phyloP scores from a whole-genome alignment of 2,797 vertebrate genomes.

The Pangasius djambal region DNA sequence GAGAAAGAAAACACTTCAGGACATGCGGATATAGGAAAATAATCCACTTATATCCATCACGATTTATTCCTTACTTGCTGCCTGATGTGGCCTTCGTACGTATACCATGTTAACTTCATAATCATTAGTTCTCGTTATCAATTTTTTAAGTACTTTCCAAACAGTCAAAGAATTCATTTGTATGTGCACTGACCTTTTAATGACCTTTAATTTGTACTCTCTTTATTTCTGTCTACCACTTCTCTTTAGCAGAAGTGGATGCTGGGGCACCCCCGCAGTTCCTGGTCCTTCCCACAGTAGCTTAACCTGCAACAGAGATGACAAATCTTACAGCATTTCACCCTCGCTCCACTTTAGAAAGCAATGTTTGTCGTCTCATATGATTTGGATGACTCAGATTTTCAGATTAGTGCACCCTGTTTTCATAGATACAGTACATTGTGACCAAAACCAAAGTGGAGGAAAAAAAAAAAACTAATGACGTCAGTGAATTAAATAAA shows the following conservation, averaged over 20 bases:
- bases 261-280: conserved; percentile 33
- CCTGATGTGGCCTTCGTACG: no score
- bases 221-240: conserved; percentile 30
- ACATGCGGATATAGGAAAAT: not conserved
- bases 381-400: conserved; percentile 74
- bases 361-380: conserved; percentile 63
- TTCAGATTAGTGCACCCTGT: conserved; percentile 68
- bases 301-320: conserved; percentile 44
- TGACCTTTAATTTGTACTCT: conserved; percentile 1
- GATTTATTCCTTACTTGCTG: not conserved
- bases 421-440: conserved; percentile 69
- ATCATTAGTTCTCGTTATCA: not conserved
- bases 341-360: not conserved
- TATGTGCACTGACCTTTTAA: not conserved
- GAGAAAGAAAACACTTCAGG: not conserved
- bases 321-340: not conserved
- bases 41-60: not conserved
- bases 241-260: conserved; percentile 22
- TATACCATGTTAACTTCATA: not conserved
- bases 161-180: not conserved
- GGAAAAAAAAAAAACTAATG: conserved; percentile 36
- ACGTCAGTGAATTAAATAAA: conserved; percentile 54
- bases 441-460: conserved; percentile 62
- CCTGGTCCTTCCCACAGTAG: conserved; percentile 39
- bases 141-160: not conserved